A percentile compares a stretch with the other conserved stretches of the same genome.
phyloP scores from a whole-genome alignment of 1,140 invertebrate genomes.

The Vollenhovia emeryi region DNA sequence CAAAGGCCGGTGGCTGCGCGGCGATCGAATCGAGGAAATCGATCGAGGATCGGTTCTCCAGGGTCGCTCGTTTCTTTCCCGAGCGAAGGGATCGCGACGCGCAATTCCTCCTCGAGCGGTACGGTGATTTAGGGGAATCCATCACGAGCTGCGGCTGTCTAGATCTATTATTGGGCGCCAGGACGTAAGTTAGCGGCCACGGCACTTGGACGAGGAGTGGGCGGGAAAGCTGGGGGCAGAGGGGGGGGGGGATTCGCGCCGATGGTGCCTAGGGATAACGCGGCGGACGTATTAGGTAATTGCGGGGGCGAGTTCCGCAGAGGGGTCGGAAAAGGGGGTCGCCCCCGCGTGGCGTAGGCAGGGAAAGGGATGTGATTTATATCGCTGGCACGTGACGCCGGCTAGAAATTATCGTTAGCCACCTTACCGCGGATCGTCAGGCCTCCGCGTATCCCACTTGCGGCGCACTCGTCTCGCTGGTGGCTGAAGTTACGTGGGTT shows the following conservation, averaged over 20 bases:
- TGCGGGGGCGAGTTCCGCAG: conserved; percentile 73
- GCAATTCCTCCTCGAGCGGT: conserved; percentile 40
- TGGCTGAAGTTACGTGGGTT: not conserved
- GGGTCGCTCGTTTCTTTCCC: not conserved
- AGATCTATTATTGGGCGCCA: conserved; percentile 74
- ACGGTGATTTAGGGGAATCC: conserved; percentile 72
- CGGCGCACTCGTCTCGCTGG: not conserved
- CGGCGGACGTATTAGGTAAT: conserved; percentile 82
- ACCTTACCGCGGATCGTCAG: conserved; percentile 56
- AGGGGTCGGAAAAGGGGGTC: conserved; percentile 6
- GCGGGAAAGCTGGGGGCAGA: too few relatives aligned
- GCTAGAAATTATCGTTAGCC: conserved; percentile 82
- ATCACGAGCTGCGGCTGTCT: conserved; percentile 67
- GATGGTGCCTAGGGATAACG: conserved; percentile 76
- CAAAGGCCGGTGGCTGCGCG: not conserved
- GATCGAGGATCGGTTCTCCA: not conserved
- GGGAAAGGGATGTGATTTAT: conserved; percentile 79
- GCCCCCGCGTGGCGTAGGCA: conserved; percentile 52
- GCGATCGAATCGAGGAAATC: not conserved
- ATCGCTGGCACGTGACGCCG: conserved; percentile 81
- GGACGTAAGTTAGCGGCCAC: conserved; percentile 71
- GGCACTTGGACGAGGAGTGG: conserved; percentile 27
- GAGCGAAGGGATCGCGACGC: not conserved
- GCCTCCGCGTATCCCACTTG: conserved; percentile 23
- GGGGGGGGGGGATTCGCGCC: conserved; percentile 64